Conservation (phyloP, 2,113 vertebrate species). For the Rhinolophus ferrumequinum region DNA sequence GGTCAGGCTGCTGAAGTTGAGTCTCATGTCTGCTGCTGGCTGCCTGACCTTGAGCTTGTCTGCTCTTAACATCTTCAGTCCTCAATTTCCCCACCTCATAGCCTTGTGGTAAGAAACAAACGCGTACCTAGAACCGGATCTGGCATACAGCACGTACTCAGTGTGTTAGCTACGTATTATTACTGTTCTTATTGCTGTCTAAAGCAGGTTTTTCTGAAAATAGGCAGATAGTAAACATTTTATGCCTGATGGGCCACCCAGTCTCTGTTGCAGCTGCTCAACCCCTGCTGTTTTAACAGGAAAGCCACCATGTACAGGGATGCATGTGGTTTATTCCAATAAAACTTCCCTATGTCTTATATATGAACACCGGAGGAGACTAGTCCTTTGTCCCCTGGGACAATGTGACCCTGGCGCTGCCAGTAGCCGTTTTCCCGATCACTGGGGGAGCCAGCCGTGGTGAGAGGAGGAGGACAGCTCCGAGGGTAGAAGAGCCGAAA, state of each 20-base stretch:
- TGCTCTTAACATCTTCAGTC: not conserved
- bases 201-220: constrained; percentile 29
- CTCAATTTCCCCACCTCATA: not conserved
- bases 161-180: not conserved
- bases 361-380: not conserved
- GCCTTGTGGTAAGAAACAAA: not conserved
- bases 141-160: not conserved
- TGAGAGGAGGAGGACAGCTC: not conserved
- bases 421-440: not conserved
- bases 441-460: not conserved
- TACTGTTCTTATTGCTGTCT: not conserved
- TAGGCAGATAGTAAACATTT: not conserved
- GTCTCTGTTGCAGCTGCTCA: not conserved
- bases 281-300: not conserved
- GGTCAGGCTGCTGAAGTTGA: not conserved
- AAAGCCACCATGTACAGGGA: not conserved
- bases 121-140: not conserved
- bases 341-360: not conserved
- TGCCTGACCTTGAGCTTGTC: not conserved
- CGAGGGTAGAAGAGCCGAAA: not conserved
- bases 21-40: not conserved
- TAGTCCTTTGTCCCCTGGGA: not conserved
- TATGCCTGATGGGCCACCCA: not conserved
- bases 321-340: not conserved
- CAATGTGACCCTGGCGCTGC: not conserved